phyloP scores from a whole-genome alignment of 2,888 invertebrate species.

The Anthoptus insignis region DNA sequence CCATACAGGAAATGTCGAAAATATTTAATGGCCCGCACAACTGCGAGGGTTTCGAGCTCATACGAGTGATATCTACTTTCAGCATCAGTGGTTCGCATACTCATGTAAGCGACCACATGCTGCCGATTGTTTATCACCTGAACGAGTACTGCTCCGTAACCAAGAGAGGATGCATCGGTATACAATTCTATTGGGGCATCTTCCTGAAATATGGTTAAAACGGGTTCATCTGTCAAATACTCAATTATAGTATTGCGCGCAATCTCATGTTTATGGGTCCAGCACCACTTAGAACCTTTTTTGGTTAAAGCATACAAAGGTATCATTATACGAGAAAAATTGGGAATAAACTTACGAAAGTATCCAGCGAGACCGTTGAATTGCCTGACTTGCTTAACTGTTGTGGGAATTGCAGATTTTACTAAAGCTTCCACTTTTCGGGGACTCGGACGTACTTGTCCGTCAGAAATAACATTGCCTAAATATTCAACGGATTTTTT shows the following conservation, averaged over 20 bases:
- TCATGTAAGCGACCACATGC: slow-evolving; percentile 44
- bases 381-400: slow-evolving; percentile 41
- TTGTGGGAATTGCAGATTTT: slow-evolving; percentile 48
- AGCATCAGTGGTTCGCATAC: slow-evolving; percentile 42
- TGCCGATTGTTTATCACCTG: slow-evolving; percentile 39
- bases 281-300: neutral
- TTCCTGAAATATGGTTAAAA: slow-evolving; percentile 45
- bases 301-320: neutral
- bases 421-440: slow-evolving; percentile 49
- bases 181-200: slow-evolving; percentile 39
- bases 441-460: slow-evolving; percentile 49
- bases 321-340: slow-evolving; percentile 4
- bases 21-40: slow-evolving; percentile 52
- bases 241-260: neutral
- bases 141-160: slow-evolving; percentile 45
- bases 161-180: slow-evolving; percentile 51
- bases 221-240: slow-evolving; percentile 41
- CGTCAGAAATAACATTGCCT: slow-evolving; percentile 20
- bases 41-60: slow-evolving; percentile 49
- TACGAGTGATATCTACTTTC: slow-evolving; percentile 51
- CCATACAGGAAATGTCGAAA: slow-evolving; percentile 54
- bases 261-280: neutral
- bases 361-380: neutral
- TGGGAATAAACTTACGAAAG: slow-evolving; percentile 29
- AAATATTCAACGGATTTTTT: slow-evolving; percentile 1